A percentile compares a stretch with the other conserved stretches of the same genome.
phyloP scores from a whole-genome alignment of 2,797 vertebrate genomes.

The Myiothlypis coronata region DNA sequence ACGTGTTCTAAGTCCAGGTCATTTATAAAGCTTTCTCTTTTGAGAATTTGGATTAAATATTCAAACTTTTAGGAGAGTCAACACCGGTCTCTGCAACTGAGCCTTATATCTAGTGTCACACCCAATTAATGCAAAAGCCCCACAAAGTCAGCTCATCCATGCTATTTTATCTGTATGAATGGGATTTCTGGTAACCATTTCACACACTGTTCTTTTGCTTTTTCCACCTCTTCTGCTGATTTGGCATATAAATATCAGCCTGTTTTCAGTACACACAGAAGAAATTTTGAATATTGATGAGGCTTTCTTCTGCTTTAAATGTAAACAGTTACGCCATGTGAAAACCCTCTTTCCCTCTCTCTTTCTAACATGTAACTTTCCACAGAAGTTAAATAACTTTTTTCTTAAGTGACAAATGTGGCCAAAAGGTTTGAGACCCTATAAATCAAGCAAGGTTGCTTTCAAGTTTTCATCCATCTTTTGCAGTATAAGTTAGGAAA shows the following conservation, averaged over 20 bases:
- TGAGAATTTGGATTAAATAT: neutral
- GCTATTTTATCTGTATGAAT: neutral
- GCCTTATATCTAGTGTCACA: neutral
- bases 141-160: neutral
- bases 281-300: neutral
- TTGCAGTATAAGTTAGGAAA: neutral
- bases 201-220: neutral
- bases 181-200: neutral
- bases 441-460: slow-evolving; percentile 35
- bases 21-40: neutral
- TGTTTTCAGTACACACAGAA: neutral
- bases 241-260: neutral
- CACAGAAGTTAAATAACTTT: neutral
- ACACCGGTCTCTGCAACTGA: neutral
- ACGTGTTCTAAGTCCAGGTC: neutral
- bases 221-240: neutral
- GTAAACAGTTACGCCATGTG: neutral
- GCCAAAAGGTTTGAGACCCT: slow-evolving; percentile 32
- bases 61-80: neutral
- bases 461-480: slow-evolving; percentile 8
- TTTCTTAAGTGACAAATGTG: neutral
- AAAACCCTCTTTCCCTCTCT: neutral
- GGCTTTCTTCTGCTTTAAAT: neutral
- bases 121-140: neutral
- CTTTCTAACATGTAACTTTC: neutral